A percentile compares a stretch with the other conserved stretches of the same genome.
Conservation (phyloP, 2,888 invertebrate species). For the Noctua pronuba region DNA sequence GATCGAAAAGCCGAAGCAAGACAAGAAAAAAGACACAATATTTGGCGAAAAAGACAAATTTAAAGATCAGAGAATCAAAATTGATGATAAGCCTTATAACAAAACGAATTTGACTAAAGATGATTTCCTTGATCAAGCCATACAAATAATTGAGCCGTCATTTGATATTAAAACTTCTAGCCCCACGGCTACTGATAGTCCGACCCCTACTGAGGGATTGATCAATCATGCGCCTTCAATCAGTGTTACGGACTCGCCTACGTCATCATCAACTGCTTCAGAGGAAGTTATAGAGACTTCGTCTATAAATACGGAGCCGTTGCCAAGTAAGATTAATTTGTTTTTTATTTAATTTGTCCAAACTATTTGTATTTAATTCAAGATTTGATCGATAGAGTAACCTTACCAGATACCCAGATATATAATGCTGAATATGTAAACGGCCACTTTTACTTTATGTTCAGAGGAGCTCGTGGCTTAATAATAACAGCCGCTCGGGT, state of each 20-base stretch:
- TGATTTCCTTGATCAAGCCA: slow-evolving; percentile 75
- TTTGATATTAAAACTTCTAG: slow-evolving; percentile 70
- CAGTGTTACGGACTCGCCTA: slow-evolving; percentile 64
- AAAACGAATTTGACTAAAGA: slow-evolving; percentile 72
- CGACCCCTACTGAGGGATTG: slow-evolving; percentile 85
- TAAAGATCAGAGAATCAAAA: slow-evolving; percentile 77
- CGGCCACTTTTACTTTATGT: neutral
- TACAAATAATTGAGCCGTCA: slow-evolving; percentile 81
- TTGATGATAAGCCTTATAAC: slow-evolving; percentile 76
- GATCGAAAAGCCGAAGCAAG: slow-evolving; percentile 77
- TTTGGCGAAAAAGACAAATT: slow-evolving; percentile 76
- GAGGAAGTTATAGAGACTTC: slow-evolving; percentile 74
- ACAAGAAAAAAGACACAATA: slow-evolving; percentile 82
- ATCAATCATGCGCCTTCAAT: slow-evolving; percentile 71
- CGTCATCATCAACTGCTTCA: slow-evolving; percentile 17
- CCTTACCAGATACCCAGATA: neutral
- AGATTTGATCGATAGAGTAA: neutral
- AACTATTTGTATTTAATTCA: neutral
- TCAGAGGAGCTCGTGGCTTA: no score
- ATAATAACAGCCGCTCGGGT: no score
- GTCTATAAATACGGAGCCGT: slow-evolving; percentile 81
- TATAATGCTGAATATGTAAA: neutral
- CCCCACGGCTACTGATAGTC: slow-evolving; percentile 69
- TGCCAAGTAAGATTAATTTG: slow-evolving; percentile 79
- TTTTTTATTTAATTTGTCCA: neutral